phyloP scores from a whole-genome alignment of 2,888 invertebrate species.

The Flexamia atlantica region DNA sequence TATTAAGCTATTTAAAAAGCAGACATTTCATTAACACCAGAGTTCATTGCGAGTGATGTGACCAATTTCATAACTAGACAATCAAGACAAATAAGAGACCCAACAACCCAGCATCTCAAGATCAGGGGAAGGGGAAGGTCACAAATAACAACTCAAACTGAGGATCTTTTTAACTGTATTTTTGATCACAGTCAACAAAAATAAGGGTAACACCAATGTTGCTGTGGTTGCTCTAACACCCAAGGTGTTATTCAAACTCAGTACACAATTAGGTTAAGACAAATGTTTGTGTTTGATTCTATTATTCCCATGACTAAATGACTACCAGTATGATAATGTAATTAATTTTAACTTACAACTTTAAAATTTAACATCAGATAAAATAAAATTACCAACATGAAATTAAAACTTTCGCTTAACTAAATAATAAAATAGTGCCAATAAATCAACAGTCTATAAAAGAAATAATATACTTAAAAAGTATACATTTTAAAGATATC shows the following conservation, averaged over 20 bases:
- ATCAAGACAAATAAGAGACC: too few relatives aligned
- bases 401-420: constrained; percentile 14
- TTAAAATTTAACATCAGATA: not conserved
- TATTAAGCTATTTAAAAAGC: too few relatives aligned
- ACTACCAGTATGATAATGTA: not conserved
- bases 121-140: not conserved
- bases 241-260: constrained; percentile 13
- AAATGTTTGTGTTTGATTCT: not conserved
- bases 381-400: constrained; percentile 15
- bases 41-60: too few relatives aligned
- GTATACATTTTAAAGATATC: not conserved
- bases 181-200: constrained; percentile 38
- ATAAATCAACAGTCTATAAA: constrained; percentile 3
- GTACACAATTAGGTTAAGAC: constrained; percentile 2
- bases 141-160: not conserved
- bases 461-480: not conserved
- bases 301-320: not conserved
- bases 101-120: too few relatives aligned
- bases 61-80: too few relatives aligned
- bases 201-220: constrained; percentile 35
- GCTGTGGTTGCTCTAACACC: not conserved
- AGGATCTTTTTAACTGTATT: constrained; percentile 34
- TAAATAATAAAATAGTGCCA: constrained; percentile 12
- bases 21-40: too few relatives aligned
- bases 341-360: not conserved